Evolutionary conservation across 2,113 vertebrate genomes (phyloP).

Genomic region (Pica pica): DNA sequence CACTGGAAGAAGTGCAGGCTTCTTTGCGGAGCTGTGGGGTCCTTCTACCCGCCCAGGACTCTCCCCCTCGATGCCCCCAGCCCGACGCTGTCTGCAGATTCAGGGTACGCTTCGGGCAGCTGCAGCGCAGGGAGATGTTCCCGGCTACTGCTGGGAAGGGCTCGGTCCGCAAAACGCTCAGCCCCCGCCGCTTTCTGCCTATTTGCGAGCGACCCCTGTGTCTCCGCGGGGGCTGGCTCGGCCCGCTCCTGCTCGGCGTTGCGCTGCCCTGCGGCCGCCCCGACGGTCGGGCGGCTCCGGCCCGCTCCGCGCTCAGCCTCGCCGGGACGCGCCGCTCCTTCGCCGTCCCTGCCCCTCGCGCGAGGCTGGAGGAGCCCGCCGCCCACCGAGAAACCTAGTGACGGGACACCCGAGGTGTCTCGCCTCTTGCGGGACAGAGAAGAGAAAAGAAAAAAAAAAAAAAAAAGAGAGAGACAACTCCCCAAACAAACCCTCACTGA

Average conservation of each 20-base stretch:
- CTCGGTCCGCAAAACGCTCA: background rate
- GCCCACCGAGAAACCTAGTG: background rate
- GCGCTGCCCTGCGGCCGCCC: background rate
- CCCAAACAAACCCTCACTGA: background rate
- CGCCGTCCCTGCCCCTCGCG: background rate
- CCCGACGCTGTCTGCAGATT: background rate
- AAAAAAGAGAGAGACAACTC: too few relatives aligned
- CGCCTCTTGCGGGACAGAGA: background rate
- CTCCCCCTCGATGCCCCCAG: background rate
- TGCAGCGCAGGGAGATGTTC: background rate
- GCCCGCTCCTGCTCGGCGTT: background rate
- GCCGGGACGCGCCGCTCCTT: background rate
- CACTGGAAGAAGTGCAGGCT: background rate
- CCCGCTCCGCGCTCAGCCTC: background rate
- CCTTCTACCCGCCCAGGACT: background rate
- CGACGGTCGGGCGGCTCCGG: background rate
- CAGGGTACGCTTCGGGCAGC: background rate
- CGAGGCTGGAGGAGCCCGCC: background rate
- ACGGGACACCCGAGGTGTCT: background rate
- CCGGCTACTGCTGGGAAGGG: background rate
- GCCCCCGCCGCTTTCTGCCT: background rate
- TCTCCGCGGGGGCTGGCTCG: accelerated
- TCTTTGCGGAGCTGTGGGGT: too few relatives aligned
- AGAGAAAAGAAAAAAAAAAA: too few relatives aligned
- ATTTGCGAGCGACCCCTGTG: background rate